These are phyloP conservation scores for Synergus laeviventris DNA, from an alignment of 2,888 invertebrate species.

Conservation along the genomic window DNA sequence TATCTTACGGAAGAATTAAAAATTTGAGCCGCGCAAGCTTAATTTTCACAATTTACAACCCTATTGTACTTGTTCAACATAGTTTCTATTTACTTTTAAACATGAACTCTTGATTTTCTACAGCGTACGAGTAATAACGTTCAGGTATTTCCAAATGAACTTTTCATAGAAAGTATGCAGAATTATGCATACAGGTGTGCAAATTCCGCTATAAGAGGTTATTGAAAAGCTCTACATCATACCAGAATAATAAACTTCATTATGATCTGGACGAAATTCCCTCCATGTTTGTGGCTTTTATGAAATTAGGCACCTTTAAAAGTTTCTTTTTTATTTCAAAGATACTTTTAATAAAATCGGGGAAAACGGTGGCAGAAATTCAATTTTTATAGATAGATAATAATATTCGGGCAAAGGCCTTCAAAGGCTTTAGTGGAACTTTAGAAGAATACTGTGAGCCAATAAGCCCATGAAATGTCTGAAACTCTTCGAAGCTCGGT, in stretches of 20 bases:
- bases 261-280: not conserved
- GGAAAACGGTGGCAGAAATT: not conserved
- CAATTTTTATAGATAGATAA: not conserved
- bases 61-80: not conserved
- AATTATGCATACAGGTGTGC: not conserved
- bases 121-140: not conserved
- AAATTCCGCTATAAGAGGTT: slow-evolving; percentile 9
- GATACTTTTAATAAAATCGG: not conserved
- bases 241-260: not conserved
- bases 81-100: slow-evolving; percentile 6
- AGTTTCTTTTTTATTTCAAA: not conserved
- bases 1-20: too few species aligned
- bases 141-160: slow-evolving; percentile 22
- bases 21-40: too few species aligned
- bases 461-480: not conserved
- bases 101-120: not conserved
- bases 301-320: not conserved
- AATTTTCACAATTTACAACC: not conserved
- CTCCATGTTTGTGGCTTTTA: not conserved
- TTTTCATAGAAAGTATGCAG: not conserved
- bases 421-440: not conserved
- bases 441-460: slow-evolving; percentile 10
- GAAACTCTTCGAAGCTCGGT: not conserved
- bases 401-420: not conserved
- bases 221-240: not conserved